Conservation (phyloP, 2,888 invertebrate genomes). For the Noctua janthe region DNA sequence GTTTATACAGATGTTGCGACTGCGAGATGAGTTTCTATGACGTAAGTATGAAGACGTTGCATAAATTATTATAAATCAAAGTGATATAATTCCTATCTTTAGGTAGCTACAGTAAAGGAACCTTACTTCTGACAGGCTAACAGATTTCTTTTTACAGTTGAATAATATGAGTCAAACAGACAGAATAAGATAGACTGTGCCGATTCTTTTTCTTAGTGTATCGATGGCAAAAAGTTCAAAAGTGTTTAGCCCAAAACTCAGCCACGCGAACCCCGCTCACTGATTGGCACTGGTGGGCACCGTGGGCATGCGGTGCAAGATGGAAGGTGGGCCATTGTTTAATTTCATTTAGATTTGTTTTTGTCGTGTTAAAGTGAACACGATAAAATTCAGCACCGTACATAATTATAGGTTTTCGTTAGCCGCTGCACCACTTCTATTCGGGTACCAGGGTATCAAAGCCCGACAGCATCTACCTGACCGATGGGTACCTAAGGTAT, state of each 20-base stretch:
- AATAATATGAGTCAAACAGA: neutral
- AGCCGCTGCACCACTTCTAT: neutral
- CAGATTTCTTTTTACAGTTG: neutral
- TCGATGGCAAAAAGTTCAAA: too few species aligned
- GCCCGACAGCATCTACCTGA: neutral
- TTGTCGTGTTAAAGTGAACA: neutral
- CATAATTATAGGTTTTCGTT: neutral
- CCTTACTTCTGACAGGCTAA: neutral
- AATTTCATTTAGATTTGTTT: neutral
- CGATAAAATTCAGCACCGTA: neutral
- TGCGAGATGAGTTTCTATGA: neutral
- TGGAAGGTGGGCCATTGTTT: neutral
- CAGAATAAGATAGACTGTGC: neutral
- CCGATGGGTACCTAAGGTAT: neutral
- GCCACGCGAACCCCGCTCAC: too few species aligned
- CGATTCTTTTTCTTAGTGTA: too few species aligned
- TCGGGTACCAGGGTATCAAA: neutral
- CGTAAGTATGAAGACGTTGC: slow-evolving; percentile 12
- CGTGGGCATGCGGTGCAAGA: too few species aligned
- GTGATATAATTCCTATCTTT: neutral
- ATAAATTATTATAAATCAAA: slow-evolving; percentile 23
- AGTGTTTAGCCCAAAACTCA: too few species aligned
- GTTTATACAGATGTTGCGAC: neutral
- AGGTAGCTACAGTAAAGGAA: neutral
- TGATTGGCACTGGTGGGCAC: too few species aligned